Conservation (phyloP, 2,888 invertebrate genomes). For the Lamellibrachia satsuma region DNA sequence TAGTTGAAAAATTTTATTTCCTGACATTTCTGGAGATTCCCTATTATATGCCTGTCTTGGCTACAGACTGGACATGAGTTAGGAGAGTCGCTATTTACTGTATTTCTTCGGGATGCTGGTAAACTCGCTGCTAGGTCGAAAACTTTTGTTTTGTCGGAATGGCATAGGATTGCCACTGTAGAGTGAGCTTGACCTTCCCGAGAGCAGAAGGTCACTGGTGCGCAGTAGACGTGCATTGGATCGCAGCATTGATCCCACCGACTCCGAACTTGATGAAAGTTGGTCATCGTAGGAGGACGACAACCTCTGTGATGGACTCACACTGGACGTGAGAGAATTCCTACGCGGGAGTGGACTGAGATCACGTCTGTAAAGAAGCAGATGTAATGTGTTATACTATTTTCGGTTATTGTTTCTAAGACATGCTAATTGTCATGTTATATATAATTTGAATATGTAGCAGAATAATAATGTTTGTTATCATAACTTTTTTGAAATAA, state of each 20-base stretch:
- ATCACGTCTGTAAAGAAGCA: slow-evolving; percentile 2
- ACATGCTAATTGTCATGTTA: too few species aligned
- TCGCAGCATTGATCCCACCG: not conserved
- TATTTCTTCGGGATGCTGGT: slow-evolving; percentile 1
- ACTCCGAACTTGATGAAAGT: not conserved
- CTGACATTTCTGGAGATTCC: not conserved
- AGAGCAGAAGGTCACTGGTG: slow-evolving; percentile 20
- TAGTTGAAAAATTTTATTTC: not conserved
- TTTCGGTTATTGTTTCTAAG: too few species aligned
- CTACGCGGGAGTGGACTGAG: not conserved
- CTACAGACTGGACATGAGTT: not conserved
- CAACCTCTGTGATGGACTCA: not conserved
- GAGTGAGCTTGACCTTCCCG: slow-evolving; percentile 19
- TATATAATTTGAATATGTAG: too few species aligned
- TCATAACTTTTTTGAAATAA: not conserved
- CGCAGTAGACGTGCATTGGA: slow-evolving; percentile 22
- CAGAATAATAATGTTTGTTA: too few species aligned
- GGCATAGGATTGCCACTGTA: slow-evolving; percentile 21
- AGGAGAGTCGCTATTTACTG: not conserved
- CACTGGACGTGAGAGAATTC: not conserved
- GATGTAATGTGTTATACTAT: not conserved
- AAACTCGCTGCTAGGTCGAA: slow-evolving; percentile 21
- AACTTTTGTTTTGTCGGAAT: slow-evolving; percentile 14
- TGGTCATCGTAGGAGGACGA: not conserved
- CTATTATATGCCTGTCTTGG: not conserved